Evolutionary conservation across 2,888 invertebrate genomes (phyloP), one percentile per base, ranked within the genome.

Genomic region (Dendrolimus houi): DNA sequence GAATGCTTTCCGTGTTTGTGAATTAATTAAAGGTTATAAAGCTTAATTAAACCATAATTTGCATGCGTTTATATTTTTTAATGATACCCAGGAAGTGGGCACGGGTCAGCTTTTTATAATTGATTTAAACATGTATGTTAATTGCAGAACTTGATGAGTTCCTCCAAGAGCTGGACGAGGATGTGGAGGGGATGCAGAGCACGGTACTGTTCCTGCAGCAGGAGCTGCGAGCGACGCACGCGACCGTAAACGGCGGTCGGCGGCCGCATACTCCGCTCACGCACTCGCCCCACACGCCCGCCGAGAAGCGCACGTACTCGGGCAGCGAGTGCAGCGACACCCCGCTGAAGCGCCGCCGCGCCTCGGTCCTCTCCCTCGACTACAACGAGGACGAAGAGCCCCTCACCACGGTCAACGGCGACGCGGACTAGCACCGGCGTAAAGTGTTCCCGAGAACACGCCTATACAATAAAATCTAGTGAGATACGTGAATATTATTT

Each of bases 151-250:
- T 98, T 72, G 99, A 99, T 77, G 98, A 98, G 79, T 96, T 98
- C 81, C 92, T 99, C 55, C 96, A 97, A 82, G 99, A 99, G 81
- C 85, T 99, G 63, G 99, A 99, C 76, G 98, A 98, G 83, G 98
- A 99, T 81, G 96, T 98, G 52, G 99, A 99, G 85, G 98, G 98
- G 29, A 98, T 99, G 98, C 99, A 99, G 91, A 97, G 98, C 79
- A 98, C 98, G 62, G 98, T 99, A 75, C 93, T 97, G 83, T 96
- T 96, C 86, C 92, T 99, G 60, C 98, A 99, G 77, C 97, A 97
- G 81, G 98, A 99, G 85, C 88, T 99, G 61, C 94, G 97, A 60
- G 96, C 97, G 70, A 93, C 96, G 10, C 90, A 89, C 60, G 85
- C 89, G 52, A 77, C 80, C 2, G 83, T 88, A 62, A 91, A 91